Percentiles rank a stretch among this genome's conserved stretches.
Conservation (phyloP, 1,140 invertebrate species). For the Xylocopa sonorina region DNA sequence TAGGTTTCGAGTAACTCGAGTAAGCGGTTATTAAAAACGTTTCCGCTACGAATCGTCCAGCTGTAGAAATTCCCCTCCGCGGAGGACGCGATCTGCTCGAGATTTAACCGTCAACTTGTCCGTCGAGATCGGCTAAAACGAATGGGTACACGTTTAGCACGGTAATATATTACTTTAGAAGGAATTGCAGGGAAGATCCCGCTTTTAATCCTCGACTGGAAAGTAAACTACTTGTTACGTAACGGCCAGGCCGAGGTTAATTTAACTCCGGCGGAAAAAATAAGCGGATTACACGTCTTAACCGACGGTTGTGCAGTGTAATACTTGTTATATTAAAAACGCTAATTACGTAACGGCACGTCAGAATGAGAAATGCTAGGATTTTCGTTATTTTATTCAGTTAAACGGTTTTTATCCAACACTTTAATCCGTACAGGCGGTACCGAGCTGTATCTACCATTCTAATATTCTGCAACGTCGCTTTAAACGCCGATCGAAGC, state of each 20-base stretch:
- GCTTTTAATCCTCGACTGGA: constrained; percentile 23
- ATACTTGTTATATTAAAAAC: not conserved
- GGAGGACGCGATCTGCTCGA: not conserved
- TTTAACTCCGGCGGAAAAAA: not conserved
- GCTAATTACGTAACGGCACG: not conserved
- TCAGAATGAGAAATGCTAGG: not conserved
- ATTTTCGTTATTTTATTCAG: not conserved
- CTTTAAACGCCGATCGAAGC: no score
- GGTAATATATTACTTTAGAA: not conserved
- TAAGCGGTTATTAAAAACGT: not conserved
- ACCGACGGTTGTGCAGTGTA: not conserved
- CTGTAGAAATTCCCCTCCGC: not conserved
- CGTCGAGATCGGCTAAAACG: not conserved
- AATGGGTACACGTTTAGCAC: not conserved
- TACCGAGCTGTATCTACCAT: no score
- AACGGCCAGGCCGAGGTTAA: not conserved
- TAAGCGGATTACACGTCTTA: not conserved
- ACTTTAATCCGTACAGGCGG: not conserved
- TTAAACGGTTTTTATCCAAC: not conserved
- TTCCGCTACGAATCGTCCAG: not conserved
- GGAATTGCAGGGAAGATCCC: not conserved
- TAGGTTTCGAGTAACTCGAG: not conserved
- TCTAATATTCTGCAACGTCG: no score
- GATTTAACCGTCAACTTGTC: not conserved
- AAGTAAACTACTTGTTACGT: constrained; percentile 23